A percentile compares a stretch with the other conserved stretches of the same genome.
phyloP scores from a whole-genome alignment of 2,113 vertebrate genomes.

The Sphyrna mokarran region DNA sequence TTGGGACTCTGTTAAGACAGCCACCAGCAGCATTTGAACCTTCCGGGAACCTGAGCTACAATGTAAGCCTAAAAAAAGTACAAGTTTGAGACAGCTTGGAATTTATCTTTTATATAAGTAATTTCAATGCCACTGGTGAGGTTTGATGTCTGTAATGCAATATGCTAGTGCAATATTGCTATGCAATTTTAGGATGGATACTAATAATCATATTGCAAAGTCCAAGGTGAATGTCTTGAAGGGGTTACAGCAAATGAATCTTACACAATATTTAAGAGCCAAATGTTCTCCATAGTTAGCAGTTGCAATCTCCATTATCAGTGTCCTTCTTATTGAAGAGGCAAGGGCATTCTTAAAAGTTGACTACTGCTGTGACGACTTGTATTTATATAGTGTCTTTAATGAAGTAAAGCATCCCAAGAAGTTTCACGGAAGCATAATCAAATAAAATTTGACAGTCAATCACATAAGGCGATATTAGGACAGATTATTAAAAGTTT shows the following conservation, averaged over 20 bases:
- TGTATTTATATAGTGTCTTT: background rate
- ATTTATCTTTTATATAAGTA: background rate
- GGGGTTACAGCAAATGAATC: background rate
- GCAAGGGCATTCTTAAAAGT: background rate
- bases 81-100: background rate
- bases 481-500: background rate
- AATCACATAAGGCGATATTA: background rate
- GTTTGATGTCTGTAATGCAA: background rate
- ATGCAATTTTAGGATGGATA: background rate
- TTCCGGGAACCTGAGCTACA: constrained; percentile 2
- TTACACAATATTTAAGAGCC: background rate
- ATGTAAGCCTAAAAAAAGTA: constrained; percentile 16
- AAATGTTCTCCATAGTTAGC: background rate
- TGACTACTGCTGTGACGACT: background rate
- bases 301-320: background rate
- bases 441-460: background rate
- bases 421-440: background rate
- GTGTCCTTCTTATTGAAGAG: background rate
- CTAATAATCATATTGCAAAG: background rate
- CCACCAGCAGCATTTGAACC: constrained; percentile 24
- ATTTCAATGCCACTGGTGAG: background rate
- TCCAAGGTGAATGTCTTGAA: background rate
- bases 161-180: background rate
- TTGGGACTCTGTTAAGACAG: background rate
- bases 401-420: background rate